Evolutionary conservation across 2,797 vertebrate species (phyloP), one percentile per base, ranked within the genome.

Genomic region (Alfaro cultratus): DNA sequence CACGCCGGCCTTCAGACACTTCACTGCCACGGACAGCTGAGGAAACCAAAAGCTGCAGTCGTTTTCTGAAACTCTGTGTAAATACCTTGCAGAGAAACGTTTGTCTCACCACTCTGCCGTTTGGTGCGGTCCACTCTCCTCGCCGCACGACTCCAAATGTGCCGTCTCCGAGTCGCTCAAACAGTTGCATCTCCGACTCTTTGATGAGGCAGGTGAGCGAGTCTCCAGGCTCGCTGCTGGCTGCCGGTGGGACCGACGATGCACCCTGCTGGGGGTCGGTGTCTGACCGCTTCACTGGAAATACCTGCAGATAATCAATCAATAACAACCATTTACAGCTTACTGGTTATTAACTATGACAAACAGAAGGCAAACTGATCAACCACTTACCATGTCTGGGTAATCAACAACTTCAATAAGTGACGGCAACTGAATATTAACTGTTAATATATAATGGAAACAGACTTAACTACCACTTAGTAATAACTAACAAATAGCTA

Each of bases 91-190:
- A 71, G 41, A 71, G 41, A 16, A 71, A 29, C 26, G 12, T 53
- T 36, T 1, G 16, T 78, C 97, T 96, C 92, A 99, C 98, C 97
- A 97, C 95, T 95, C 97, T 95, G 85, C 97, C 96, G 0, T 96
- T 96, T 0, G 98, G 97, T 0, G 97, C 95, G 0, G 96, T 96
- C 98, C 98, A 99, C 90, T 99, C 98, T 43, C 98, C 98, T 0
- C 97, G 95, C 60, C 97, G 96, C 77, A 99, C 98, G 1, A 99
- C 98, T 0, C 98, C 98, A 0, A 99, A 99, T 11, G 98, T 98
- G 47, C 98, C 98, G 0, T 99, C 98, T 0, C 98, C 98, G 60
- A 99, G 93, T 86, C 99, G 97, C 95, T 99, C 98, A 0, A 97
- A 95, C 82, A 99, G 95, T 0, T 95, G 96, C 76, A 99, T 95